These are phyloP conservation scores for Peromyscus californicus DNA, from an alignment of 2,113 vertebrate species.

Conservation along the genomic window DNA sequence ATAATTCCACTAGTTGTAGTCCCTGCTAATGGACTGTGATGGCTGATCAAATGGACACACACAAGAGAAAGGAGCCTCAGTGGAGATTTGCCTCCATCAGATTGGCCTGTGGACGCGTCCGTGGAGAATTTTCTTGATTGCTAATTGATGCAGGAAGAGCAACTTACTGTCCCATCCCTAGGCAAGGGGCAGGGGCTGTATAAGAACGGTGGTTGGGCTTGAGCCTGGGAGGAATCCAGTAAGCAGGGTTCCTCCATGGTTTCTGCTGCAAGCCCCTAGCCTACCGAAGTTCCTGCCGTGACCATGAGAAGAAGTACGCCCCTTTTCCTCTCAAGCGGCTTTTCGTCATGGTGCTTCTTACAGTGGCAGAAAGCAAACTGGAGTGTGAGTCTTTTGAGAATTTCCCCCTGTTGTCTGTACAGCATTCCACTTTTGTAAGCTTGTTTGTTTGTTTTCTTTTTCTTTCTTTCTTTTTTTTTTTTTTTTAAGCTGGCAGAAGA, in stretches of 20 bases:
- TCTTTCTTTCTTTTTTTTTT: neutral
- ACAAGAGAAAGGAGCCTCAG: neutral
- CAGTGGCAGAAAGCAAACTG: neutral
- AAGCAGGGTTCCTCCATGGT: neutral
- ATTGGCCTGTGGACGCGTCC: too few species aligned
- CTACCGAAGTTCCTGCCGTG: neutral
- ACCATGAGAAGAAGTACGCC: neutral
- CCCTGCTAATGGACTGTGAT: neutral
- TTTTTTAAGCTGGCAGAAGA: neutral
- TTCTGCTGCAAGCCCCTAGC: neutral
- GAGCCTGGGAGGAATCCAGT: neutral
- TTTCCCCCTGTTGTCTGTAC: neutral
- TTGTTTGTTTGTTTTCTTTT: neutral
- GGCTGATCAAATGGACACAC: neutral
- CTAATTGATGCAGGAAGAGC: neutral
- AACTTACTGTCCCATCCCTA: neutral
- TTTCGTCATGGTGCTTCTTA: neutral
- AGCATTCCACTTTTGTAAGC: neutral
- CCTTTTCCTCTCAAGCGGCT: neutral
- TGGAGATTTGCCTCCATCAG: neutral
- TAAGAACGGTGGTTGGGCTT: neutral
- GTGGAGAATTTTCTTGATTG: neutral
- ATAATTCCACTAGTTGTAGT: constrained; percentile 9
- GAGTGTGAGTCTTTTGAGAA: neutral
- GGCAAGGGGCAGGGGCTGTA: neutral